phyloP scores from a whole-genome alignment of 2,797 vertebrate genomes.

The Neopelma chrysocephalum region DNA sequence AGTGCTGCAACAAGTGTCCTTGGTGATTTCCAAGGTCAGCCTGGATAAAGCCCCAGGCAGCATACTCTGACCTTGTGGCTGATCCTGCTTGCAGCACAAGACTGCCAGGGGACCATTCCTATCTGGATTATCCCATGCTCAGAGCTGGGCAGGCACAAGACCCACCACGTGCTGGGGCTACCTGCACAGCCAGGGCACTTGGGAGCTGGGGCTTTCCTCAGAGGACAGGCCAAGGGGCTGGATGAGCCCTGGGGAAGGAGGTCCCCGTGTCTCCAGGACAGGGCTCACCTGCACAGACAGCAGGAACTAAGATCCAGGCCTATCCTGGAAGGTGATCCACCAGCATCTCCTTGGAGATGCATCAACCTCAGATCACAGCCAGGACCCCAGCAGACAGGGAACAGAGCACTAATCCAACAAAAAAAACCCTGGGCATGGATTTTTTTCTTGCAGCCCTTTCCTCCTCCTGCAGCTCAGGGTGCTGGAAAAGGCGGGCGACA shows the following conservation, averaged over 20 bases:
- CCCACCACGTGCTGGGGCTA: neutral
- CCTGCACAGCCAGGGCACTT: fast-evolving
- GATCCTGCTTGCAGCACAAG: neutral
- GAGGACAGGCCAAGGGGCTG: neutral
- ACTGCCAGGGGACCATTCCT: neutral
- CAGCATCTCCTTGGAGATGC: neutral
- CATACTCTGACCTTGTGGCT: neutral
- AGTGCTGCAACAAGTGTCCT: fast-evolving
- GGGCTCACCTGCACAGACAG: fast-evolving
- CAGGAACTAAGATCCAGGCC: neutral
- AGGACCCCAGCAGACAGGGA: neutral
- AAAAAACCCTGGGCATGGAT: neutral
- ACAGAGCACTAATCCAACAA: neutral
- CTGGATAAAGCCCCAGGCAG: neutral
- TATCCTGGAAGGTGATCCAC: neutral
- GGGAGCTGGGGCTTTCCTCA: neutral
- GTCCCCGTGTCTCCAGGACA: neutral
- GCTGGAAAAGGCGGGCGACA: conserved; percentile 6
- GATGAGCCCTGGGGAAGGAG: neutral
- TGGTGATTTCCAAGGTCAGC: neutral
- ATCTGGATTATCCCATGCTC: neutral
- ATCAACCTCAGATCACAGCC: neutral
- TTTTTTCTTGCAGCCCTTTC: neutral
- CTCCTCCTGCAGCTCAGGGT: conserved; percentile 4
- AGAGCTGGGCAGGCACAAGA: neutral